These are phyloP conservation scores for Harlomillsia oculata DNA, from an alignment of 1,140 invertebrate species.

Conservation along the genomic window DNA sequence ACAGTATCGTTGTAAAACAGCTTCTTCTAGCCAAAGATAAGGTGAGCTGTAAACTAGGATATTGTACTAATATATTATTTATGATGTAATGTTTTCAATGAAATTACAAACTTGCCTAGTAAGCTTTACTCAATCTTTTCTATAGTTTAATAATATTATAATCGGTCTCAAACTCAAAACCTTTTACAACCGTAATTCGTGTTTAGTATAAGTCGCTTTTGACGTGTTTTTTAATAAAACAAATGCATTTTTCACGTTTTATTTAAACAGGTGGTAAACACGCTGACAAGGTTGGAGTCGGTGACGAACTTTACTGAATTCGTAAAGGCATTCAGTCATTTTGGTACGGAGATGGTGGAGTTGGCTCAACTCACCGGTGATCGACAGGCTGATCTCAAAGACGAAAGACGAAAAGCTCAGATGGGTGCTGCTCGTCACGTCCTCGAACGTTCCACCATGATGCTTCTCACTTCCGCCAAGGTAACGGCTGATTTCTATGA, in stretches of 20 bases:
- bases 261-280: conserved; percentile 65
- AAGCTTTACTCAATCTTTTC: too few relatives aligned
- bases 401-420: conserved; percentile 86
- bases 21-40: conserved; percentile 91
- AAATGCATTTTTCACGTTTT: too few relatives aligned
- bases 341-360: conserved; percentile 97
- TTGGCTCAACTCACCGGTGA: conserved; percentile 82
- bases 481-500: conserved; percentile 42
- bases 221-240: too few relatives aligned
- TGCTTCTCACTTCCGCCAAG: conserved; percentile 93
- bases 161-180: too few relatives aligned
- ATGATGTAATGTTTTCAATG: too few relatives aligned
- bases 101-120: too few relatives aligned
- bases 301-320: conserved; percentile 95
- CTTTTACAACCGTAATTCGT: too few relatives aligned
- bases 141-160: too few relatives aligned
- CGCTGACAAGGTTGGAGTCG: conserved; percentile 76
- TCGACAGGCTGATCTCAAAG: conserved; percentile 79
- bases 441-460: conserved; percentile 93
- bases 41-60: conserved; percentile 51
- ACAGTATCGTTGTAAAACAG: conserved; percentile 96
- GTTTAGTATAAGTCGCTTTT: too few relatives aligned
- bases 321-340: conserved; percentile 95
- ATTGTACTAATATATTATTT: too few relatives aligned
- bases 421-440: conserved; percentile 90